Percentiles rank a stretch among this genome's conserved stretches.
phyloP scores from a whole-genome alignment of 2,888 invertebrate species.

The Eristalis pertinax region DNA sequence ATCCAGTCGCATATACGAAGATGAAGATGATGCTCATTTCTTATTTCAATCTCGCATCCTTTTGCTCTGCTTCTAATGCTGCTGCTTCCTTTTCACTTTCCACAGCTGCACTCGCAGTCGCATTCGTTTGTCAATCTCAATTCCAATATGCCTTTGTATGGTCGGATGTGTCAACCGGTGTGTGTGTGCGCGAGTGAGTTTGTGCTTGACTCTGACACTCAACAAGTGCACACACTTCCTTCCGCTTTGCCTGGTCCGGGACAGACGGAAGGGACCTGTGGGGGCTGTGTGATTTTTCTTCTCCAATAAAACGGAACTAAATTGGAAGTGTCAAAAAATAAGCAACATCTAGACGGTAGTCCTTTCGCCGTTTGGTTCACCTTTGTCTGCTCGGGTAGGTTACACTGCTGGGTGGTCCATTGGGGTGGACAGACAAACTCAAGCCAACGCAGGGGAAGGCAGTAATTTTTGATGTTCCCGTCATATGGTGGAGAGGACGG shows the following conservation, averaged over 20 bases:
- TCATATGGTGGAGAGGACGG: slow-evolving; percentile 10
- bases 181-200: slow-evolving; percentile 4
- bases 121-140: slow-evolving; percentile 64
- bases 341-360: slow-evolving; percentile 50
- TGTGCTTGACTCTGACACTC: slow-evolving; percentile 43
- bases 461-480: slow-evolving; percentile 49
- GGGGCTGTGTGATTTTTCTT: slow-evolving; percentile 57
- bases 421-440: slow-evolving; percentile 24
- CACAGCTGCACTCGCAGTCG: slow-evolving; percentile 56
- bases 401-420: slow-evolving; percentile 5
- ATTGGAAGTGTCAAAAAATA: slow-evolving; percentile 69
- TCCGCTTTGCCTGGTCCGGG: neutral
- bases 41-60: slow-evolving; percentile 59
- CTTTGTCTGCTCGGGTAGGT: neutral
- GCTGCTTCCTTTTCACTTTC: slow-evolving; percentile 62
- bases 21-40: slow-evolving; percentile 47
- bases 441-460: neutral
- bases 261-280: neutral
- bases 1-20: neutral
- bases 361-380: slow-evolving; percentile 24
- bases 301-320: slow-evolving; percentile 66
- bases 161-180: neutral
- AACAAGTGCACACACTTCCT: slow-evolving; percentile 49
- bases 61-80: slow-evolving; percentile 18
- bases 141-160: slow-evolving; percentile 12